These are phyloP conservation scores for Lerista edwardsae DNA, from an alignment of 2,797 vertebrate species.

Conservation along the genomic window DNA sequence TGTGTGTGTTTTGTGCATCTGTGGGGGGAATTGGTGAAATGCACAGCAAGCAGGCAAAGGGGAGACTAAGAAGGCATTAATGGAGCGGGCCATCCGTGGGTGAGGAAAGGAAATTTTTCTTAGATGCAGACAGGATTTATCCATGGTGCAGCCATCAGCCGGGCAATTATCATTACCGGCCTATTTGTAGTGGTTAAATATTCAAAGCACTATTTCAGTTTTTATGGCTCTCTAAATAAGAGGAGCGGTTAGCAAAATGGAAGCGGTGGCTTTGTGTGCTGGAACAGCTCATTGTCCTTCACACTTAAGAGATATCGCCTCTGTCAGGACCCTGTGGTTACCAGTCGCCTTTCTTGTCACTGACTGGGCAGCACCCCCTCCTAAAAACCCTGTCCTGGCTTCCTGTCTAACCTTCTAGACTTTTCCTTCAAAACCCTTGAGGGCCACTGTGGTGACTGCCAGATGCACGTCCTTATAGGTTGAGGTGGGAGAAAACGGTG, in stretches of 20 bases:
- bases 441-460: no score
- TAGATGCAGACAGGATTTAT: constrained; percentile 35
- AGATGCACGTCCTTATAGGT: no score
- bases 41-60: background rate
- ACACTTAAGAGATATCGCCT: background rate
- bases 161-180: constrained; percentile 41
- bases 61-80: background rate
- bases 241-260: background rate
- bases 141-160: constrained; percentile 7
- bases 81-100: background rate
- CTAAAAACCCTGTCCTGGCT: no score
- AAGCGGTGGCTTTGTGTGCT: background rate
- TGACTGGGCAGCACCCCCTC: background rate
- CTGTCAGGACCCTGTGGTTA: background rate
- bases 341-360: background rate
- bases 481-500: no score
- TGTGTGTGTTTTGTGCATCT: no score
- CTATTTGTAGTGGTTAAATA: constrained; percentile 49
- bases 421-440: no score
- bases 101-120: background rate
- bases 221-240: constrained; percentile 28
- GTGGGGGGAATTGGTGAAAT: background rate
- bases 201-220: constrained; percentile 5
- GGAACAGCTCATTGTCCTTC: background rate
- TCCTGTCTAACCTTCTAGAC: no score